phyloP scores from a whole-genome alignment of 2,797 vertebrate species.

The Chiloscyllium punctatum region DNA sequence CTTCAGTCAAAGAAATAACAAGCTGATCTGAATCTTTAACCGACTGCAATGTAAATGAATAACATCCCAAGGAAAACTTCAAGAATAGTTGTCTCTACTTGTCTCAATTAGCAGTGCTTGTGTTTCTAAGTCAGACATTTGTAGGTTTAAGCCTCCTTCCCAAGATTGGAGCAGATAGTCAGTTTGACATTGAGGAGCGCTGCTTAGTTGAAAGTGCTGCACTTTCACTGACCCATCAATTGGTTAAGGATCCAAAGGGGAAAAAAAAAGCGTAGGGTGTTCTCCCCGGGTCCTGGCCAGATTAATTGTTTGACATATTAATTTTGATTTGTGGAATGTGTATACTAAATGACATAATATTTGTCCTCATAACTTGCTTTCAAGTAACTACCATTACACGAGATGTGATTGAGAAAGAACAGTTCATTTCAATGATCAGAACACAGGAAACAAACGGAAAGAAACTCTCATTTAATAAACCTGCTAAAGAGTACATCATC shows the following conservation, averaged over 20 bases:
- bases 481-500: background rate
- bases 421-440: background rate
- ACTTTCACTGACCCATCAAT: background rate
- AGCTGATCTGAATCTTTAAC: background rate
- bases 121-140: background rate
- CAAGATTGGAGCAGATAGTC: background rate
- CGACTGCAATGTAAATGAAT: background rate
- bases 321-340: background rate
- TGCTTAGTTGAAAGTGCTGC: background rate
- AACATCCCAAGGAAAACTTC: background rate
- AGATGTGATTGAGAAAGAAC: background rate
- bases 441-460: background rate
- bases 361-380: background rate
- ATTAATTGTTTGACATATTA: background rate
- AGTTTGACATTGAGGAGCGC: background rate
- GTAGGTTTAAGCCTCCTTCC: background rate
- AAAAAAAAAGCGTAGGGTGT: background rate
- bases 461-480: background rate
- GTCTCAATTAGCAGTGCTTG: background rate
- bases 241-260: background rate
- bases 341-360: background rate
- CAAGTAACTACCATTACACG: background rate
- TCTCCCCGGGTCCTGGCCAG: background rate
- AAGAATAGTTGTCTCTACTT: background rate
- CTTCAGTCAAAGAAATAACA: background rate